These are phyloP conservation scores for Stenoptilia bipunctidactyla DNA, from an alignment of 2,888 invertebrate species.

Conservation along the genomic window DNA sequence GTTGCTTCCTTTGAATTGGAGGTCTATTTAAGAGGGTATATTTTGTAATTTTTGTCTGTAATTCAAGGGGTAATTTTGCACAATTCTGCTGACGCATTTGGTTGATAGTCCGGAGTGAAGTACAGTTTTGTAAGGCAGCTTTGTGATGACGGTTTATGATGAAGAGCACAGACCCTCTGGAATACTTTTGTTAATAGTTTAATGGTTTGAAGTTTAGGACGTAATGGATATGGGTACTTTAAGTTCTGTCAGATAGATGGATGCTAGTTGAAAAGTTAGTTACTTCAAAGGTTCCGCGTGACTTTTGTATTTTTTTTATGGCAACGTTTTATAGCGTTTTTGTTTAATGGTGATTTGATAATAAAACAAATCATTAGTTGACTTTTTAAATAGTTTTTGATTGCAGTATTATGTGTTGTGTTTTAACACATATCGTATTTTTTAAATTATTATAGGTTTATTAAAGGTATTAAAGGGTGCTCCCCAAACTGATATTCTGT, in stretches of 20 bases:
- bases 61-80: slow-evolving; percentile 44
- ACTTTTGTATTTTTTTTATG: too few species aligned
- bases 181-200: slow-evolving; percentile 23
- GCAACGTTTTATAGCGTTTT: too few species aligned
- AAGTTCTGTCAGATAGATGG: not conserved
- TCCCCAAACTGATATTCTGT: too few species aligned
- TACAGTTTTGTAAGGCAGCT: slow-evolving; percentile 34
- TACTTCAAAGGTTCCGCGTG: too few species aligned
- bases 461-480: too few species aligned
- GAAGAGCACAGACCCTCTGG: slow-evolving; percentile 28
- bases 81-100: slow-evolving; percentile 64
- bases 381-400: too few species aligned
- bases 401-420: too few species aligned
- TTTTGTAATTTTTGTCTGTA: slow-evolving; percentile 41
- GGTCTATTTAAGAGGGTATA: not conserved
- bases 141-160: slow-evolving; percentile 58
- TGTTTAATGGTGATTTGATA: too few species aligned
- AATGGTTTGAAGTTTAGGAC: slow-evolving; percentile 6
- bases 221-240: slow-evolving; percentile 3
- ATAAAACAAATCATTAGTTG: too few species aligned
- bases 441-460: too few species aligned
- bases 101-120: slow-evolving; percentile 39
- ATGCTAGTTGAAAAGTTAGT: not conserved
- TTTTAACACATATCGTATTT: too few species aligned
- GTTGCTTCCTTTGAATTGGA: not conserved